Conservation (phyloP, 2,113 vertebrate genomes). For the Etia nguti region DNA sequence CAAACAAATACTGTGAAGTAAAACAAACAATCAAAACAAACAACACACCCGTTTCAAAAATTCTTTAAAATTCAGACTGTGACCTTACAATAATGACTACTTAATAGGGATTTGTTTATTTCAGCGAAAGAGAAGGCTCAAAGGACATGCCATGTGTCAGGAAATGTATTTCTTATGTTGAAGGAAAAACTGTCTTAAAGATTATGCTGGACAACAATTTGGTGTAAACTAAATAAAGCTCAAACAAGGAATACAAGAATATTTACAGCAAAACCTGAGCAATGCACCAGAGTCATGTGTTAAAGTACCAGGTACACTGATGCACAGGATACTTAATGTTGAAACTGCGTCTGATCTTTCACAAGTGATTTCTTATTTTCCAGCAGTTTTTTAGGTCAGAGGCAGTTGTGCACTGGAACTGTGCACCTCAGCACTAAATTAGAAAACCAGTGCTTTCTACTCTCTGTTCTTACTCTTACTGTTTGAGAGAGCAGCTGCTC, state of each 20-base stretch:
- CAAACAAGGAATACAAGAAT: background rate
- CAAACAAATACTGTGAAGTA: background rate
- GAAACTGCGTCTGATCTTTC: background rate
- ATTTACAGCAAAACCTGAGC: background rate
- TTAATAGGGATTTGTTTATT: background rate
- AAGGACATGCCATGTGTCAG: background rate
- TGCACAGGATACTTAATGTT: background rate
- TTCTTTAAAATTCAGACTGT: background rate
- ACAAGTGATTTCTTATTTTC: background rate
- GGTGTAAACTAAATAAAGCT: background rate
- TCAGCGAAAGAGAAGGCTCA: background rate
- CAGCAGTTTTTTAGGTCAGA: background rate
- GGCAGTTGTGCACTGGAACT: background rate
- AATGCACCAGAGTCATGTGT: background rate
- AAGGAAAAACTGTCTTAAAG: background rate
- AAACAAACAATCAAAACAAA: accelerated
- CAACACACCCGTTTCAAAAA: background rate
- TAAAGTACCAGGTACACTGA: background rate
- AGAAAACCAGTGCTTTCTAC: background rate
- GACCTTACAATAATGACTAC: background rate
- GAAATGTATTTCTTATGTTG: background rate
- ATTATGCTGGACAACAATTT: background rate
- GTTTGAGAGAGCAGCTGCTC: background rate
- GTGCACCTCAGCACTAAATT: background rate
- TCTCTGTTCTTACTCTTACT: background rate